Base-by-base conservation (phyloP, 2,113 vertebrate species). In the Desmodus rotundus region DNA sequence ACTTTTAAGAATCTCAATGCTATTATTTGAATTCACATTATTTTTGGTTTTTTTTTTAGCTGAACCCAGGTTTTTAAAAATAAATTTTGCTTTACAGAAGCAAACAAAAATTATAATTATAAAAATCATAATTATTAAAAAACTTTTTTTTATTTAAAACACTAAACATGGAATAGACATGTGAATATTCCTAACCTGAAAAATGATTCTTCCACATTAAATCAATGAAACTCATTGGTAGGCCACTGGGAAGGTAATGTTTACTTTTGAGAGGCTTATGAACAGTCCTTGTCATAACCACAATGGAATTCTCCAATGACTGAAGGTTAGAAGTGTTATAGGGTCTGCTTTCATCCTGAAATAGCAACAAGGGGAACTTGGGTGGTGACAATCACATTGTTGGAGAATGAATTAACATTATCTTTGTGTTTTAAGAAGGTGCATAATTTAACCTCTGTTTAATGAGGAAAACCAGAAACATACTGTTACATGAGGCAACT, bases 261-360 rank as follows among this genome's bases (percentile, higher is more conserved):
- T 99, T 99, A 99, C 99, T 99, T 99, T 99, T 99, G 98, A 99
- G 98, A 98, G 99, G 98, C 97, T 99, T 99, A 98, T 99, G 99
- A 99, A 99, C 99, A 99, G 99, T 99, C 99, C 99, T 99, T 99
- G 99, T 99, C 99, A 99, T 99, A 99, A 99, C 99, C 99, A 99
- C 99, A 99, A 99, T 99, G 98, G 99, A 99, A 99, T 99, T 99
- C 99, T 99, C 99, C 99, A 99, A 99, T 98, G 99, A 99, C 99
- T 99, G 99, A 99, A 99, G 99, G 99, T 99, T 99, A 99, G 99
- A 99, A 98, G 99, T 99, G 98, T 99, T 99, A 99, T 99, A 99
- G 98, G 99, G 99, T 98, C 99, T 99, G 99, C 99, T 99, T 99
- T 99, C 99, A 98, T 99, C 99, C 99, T 99, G 98, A 94, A 99